A percentile compares a stretch with the other conserved stretches of the same genome.
These are phyloP conservation scores for Pterobdella sp. DNA, from an alignment of 2,888 invertebrate species.

Conservation along the genomic window DNA sequence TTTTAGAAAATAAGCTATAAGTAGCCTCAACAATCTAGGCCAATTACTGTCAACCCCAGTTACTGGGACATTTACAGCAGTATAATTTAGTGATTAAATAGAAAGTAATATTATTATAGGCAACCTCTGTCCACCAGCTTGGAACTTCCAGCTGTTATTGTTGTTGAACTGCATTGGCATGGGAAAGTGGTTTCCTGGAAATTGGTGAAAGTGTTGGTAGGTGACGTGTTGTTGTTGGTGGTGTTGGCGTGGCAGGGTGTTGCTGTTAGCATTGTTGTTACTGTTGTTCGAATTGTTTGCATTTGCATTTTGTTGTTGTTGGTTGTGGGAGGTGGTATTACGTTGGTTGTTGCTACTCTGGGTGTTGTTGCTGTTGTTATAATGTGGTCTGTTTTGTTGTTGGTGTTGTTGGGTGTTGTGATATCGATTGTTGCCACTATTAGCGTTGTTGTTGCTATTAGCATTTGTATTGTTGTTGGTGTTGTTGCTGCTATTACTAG, in stretches of 20 bases:
- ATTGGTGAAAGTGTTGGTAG: not conserved
- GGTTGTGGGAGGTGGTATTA: slow-evolving; percentile 1
- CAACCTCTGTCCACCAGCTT: not conserved
- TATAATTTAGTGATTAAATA: not conserved
- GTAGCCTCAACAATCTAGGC: no score
- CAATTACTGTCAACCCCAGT: not conserved
- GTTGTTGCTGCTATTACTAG: slow-evolving; percentile 13
- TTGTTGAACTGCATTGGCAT: slow-evolving; percentile 1
- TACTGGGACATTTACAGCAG: not conserved
- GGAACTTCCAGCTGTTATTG: not conserved
- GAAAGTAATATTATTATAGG: not conserved
- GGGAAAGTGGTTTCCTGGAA: not conserved
- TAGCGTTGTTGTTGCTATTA: not conserved
- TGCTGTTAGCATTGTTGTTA: not conserved
- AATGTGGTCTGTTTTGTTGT: slow-evolving; percentile 8
- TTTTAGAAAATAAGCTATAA: no score
- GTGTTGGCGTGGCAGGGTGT: slow-evolving; percentile 8
- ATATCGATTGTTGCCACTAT: not conserved
- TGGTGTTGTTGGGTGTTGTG: not conserved
- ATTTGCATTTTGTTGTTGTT: not conserved
- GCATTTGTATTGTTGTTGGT: not conserved
- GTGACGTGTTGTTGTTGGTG: not conserved
- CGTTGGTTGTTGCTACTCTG: not conserved
- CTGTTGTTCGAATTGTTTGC: not conserved
- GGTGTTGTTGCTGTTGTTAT: slow-evolving; percentile 3